Evolutionary conservation across 2,888 invertebrate genomes (phyloP).

Genomic region (Phaedon cochleariae): DNA sequence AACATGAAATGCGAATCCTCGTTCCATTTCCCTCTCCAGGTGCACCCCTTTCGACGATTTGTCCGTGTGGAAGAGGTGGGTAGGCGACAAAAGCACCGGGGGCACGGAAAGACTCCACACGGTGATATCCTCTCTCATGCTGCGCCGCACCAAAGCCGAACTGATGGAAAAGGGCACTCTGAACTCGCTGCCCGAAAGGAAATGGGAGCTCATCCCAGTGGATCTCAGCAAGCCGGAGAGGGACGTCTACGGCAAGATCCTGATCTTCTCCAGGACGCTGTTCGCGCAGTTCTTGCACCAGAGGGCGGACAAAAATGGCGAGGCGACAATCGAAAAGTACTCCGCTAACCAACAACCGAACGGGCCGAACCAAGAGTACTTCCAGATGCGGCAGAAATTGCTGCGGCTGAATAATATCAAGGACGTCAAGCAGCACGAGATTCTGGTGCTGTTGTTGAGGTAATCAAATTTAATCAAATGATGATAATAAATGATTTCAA

Average conservation of each 20-base stretch:
- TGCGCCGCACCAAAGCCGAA: conserved; percentile 88
- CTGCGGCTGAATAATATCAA: conserved; percentile 66
- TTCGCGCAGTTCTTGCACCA: conserved; percentile 82
- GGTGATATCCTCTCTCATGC: conserved; percentile 83
- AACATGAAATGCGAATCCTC: too few species aligned
- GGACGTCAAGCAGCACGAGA: conserved; percentile 67
- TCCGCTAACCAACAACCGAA: not conserved
- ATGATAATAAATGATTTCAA: too few species aligned
- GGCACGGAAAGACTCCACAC: conserved; percentile 85
- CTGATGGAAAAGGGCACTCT: conserved; percentile 72
- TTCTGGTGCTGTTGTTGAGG: conserved; percentile 83
- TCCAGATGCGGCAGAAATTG: conserved; percentile 72
- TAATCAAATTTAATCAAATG: too few species aligned
- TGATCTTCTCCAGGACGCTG: conserved; percentile 76
- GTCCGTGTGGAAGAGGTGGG: conserved; percentile 89
- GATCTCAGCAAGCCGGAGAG: conserved; percentile 74
- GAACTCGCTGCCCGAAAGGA: conserved; percentile 70
- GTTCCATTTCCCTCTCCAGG: conserved; percentile 48
- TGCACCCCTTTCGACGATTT: conserved; percentile 91
- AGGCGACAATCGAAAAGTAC: conserved; percentile 37
- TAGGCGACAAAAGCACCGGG: conserved; percentile 82
- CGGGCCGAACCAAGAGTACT: conserved; percentile 62
- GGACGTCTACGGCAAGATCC: conserved; percentile 79
- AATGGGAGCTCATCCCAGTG: conserved; percentile 68
- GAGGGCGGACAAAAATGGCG: conserved; percentile 72